These are phyloP conservation scores for Catharus fuscescens DNA, from an alignment of 2,113 vertebrate genomes.

Conservation along the genomic window DNA sequence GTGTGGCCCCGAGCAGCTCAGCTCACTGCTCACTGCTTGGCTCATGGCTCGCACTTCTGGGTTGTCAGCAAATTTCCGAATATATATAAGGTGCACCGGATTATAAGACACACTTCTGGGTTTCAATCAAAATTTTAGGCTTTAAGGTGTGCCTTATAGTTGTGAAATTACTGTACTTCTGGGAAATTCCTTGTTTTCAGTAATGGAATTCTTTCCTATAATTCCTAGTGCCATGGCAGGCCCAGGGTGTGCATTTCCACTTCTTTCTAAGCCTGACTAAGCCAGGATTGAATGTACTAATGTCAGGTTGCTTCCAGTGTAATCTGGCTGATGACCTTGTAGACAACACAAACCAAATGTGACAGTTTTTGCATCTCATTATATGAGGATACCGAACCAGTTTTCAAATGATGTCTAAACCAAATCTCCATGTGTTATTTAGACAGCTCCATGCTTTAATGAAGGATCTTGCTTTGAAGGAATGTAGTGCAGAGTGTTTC, in stretches of 20 bases:
- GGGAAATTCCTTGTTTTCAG: background rate
- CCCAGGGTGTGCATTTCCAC: background rate
- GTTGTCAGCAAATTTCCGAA: too few species aligned
- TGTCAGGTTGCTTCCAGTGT: background rate
- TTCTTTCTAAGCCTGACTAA: background rate
- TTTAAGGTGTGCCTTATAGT: too few species aligned
- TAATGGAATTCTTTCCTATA: background rate
- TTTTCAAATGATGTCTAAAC: background rate
- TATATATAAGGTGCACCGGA: too few species aligned
- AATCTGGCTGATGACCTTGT: background rate
- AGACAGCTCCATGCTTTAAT: background rate
- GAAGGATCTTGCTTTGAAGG: background rate
- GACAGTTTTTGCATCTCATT: background rate
- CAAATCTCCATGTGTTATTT: background rate
- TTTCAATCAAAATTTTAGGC: too few species aligned
- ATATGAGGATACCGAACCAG: background rate
- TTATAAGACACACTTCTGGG: too few species aligned
- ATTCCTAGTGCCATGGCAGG: background rate
- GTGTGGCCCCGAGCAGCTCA: too few species aligned
- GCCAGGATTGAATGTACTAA: background rate
- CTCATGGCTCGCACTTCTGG: too few species aligned
- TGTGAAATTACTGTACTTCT: too few species aligned
- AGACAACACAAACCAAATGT: background rate
- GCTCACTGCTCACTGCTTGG: too few species aligned
- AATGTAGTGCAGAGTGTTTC: background rate